Evolutionary conservation across 1,140 invertebrate species (phyloP).

Genomic region (Acromyrmex charruanus): DNA sequence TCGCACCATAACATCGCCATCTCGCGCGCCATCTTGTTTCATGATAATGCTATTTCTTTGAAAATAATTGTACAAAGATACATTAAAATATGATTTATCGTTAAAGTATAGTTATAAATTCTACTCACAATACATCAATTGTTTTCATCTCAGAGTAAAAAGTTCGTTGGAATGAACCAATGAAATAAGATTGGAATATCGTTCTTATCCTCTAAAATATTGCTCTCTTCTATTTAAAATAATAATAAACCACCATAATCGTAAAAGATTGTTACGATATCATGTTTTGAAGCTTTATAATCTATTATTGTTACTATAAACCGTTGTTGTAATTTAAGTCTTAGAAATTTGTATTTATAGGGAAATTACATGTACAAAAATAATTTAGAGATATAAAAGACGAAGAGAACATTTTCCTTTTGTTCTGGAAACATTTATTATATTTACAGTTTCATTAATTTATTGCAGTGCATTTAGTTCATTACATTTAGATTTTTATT

Average conservation of each 20-base stretch:
- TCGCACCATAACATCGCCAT: background rate
- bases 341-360: background rate
- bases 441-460: background rate
- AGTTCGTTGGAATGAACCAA: background rate
- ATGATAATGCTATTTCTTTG: conserved; percentile 24
- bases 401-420: no score
- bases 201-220: background rate
- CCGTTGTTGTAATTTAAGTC: background rate
- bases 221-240: background rate
- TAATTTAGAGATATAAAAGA: background rate
- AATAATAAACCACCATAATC: background rate
- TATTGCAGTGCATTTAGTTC: background rate
- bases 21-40: background rate
- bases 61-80: background rate
- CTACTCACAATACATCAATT: background rate
- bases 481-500: background rate
- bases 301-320: background rate
- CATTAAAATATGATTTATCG: background rate
- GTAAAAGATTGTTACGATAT: background rate
- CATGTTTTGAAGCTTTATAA: background rate
- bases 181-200: background rate
- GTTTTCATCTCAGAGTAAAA: background rate
- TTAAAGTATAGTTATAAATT: conserved; percentile 10
- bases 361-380: background rate
- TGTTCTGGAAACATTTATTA: background rate